phyloP scores from a whole-genome alignment of 2,113 vertebrate species.

The Pteronura brasiliensis region DNA sequence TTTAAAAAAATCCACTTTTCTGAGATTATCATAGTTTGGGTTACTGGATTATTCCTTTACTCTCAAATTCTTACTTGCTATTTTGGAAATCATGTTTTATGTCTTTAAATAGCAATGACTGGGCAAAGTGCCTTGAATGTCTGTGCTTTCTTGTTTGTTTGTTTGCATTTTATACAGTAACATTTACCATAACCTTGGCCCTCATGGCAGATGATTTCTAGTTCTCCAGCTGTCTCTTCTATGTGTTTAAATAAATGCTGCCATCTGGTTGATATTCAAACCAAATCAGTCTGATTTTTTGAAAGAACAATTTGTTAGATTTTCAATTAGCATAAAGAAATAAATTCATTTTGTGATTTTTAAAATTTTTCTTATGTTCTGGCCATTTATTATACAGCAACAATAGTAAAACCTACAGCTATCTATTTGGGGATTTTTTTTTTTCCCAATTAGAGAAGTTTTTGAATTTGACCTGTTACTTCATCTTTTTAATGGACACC shows the following conservation, averaged over 20 bases:
- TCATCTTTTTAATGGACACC: neutral
- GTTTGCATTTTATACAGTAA: neutral
- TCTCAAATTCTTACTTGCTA: neutral
- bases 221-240: neutral
- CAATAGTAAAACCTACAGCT: neutral
- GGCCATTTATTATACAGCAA: neutral
- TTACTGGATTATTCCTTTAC: neutral
- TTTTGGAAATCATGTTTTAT: neutral
- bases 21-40: neutral
- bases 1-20: neutral
- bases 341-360: neutral
- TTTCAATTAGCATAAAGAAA: neutral
- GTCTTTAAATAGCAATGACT: neutral
- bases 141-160: neutral
- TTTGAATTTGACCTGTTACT: neutral
- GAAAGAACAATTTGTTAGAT: neutral
- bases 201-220: neutral
- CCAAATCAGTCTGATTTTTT: neutral
- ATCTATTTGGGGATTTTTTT: neutral
- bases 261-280: neutral
- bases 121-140: neutral
- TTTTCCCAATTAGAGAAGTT: neutral
- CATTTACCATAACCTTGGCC: neutral
- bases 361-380: neutral
- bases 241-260: neutral